Percentiles rank a stretch among this genome's conserved stretches.
phyloP scores from a whole-genome alignment of 2,888 invertebrate genomes.

The Resseliella maxima region DNA sequence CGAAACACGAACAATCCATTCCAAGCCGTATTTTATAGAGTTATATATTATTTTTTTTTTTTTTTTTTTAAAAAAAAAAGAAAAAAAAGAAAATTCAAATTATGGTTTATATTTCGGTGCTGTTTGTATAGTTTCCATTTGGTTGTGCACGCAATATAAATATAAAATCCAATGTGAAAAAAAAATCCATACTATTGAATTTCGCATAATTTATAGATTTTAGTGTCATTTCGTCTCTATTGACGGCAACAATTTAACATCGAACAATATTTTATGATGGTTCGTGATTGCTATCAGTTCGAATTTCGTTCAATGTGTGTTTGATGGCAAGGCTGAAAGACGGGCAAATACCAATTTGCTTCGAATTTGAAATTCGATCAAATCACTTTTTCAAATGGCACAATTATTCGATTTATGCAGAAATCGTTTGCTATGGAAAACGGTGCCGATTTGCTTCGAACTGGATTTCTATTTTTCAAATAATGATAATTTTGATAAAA shows the following conservation, averaged over 20 bases:
- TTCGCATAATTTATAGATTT: slow-evolving; percentile 48
- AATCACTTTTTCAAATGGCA: neutral
- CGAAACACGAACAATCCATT: slow-evolving; percentile 32
- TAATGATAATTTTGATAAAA: too few relatives aligned
- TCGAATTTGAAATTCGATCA: slow-evolving; percentile 29
- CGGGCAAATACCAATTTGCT: neutral
- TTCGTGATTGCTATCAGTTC: neutral
- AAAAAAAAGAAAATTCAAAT: neutral
- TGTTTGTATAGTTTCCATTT: neutral
- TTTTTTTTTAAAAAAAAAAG: neutral
- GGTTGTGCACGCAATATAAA: neutral
- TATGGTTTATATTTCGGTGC: neutral
- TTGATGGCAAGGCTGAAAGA: neutral
- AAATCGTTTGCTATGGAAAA: neutral
- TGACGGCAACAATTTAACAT: neutral
- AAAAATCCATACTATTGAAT: slow-evolving; percentile 43
- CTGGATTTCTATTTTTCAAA: neutral
- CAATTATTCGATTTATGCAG: neutral
- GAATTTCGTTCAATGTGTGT: too few relatives aligned
- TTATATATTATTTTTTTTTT: neutral
- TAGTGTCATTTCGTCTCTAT: neutral
- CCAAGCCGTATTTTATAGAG: neutral
- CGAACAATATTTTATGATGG: neutral
- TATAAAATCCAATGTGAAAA: slow-evolving; percentile 10
- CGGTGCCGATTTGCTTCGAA: neutral